Conservation (phyloP, 2,797 vertebrate genomes). For the Sebastes taczanowskii region DNA sequence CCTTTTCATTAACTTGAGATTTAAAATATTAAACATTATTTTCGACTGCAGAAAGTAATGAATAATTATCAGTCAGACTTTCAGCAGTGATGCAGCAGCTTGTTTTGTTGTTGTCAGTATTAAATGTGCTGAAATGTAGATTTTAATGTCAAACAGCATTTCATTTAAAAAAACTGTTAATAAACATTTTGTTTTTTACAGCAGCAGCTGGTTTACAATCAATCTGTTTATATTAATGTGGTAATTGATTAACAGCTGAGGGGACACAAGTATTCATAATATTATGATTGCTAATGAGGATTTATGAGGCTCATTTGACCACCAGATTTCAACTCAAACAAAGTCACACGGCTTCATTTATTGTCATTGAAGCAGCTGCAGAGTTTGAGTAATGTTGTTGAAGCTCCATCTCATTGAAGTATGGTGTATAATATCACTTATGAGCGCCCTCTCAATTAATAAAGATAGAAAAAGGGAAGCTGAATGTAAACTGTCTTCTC, state of each 20-base stretch:
- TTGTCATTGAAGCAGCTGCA: background rate
- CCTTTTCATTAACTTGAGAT: background rate
- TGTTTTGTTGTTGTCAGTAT: background rate
- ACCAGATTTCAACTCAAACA: background rate
- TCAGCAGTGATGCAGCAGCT: background rate
- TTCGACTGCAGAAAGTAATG: background rate
- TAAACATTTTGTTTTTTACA: background rate
- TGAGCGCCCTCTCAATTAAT: background rate
- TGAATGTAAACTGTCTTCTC: background rate
- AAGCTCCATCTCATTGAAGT: background rate
- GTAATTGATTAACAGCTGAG: background rate
- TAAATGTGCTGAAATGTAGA: background rate
- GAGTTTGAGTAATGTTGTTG: background rate
- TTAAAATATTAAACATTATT: background rate
- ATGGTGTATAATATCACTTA: background rate
- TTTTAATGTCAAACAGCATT: background rate
- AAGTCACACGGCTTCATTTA: background rate
- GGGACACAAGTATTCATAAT: background rate
- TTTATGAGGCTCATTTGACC: conserved; percentile 6
- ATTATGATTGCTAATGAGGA: conserved; percentile 2
- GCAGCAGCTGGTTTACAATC: background rate
- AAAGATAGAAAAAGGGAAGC: background rate
- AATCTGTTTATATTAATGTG: background rate
- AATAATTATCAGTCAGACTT: background rate
- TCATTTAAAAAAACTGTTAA: background rate